Percentiles rank a stretch among this genome's conserved stretches.
Evolutionary conservation across 2,888 invertebrate genomes (phyloP).

Genomic region (Exephanes ischioxanthus): DNA sequence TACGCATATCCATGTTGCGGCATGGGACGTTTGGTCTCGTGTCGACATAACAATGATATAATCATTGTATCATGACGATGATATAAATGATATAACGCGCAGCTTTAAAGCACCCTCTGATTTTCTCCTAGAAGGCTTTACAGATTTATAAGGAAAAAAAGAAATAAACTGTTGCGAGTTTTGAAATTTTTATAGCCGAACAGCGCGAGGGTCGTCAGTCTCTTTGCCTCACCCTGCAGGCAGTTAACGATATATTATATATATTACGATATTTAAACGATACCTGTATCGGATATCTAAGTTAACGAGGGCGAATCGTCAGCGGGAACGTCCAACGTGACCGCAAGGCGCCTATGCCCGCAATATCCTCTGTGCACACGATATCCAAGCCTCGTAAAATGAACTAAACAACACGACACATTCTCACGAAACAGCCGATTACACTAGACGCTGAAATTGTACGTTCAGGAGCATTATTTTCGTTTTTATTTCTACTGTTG

Average conservation of each 20-base stretch:
- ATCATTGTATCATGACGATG: too few species aligned
- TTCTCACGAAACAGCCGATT: neutral
- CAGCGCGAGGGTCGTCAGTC: conserved; percentile 63
- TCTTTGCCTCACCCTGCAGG: conserved; percentile 74
- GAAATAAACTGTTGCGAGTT: conserved; percentile 62
- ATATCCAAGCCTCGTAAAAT: conserved; percentile 21
- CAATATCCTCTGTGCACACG: conserved; percentile 3
- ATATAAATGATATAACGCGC: conserved; percentile 1
- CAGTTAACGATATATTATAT: conserved; percentile 73
- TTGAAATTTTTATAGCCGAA: conserved; percentile 64
- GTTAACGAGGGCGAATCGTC: conserved; percentile 42
- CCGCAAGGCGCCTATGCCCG: conserved; percentile 15
- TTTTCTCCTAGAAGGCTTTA: conserved; percentile 50
- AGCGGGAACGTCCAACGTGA: conserved; percentile 20
- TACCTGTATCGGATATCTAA: conserved; percentile 41
- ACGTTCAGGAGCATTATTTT: conserved; percentile 38
- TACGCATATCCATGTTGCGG: conserved; percentile 54
- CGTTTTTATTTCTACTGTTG: conserved; percentile 60
- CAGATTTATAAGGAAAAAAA: conserved; percentile 55
- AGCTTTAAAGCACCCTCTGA: conserved; percentile 51
- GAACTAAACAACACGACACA: conserved; percentile 14
- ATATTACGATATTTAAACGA: conserved; percentile 52
- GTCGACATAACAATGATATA: conserved; percentile 14
- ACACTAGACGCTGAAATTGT: neutral
- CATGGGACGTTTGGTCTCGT: conserved; percentile 26